These are phyloP conservation scores for Craniophora ligustri DNA, from an alignment of 2,888 invertebrate species.

Conservation along the genomic window DNA sequence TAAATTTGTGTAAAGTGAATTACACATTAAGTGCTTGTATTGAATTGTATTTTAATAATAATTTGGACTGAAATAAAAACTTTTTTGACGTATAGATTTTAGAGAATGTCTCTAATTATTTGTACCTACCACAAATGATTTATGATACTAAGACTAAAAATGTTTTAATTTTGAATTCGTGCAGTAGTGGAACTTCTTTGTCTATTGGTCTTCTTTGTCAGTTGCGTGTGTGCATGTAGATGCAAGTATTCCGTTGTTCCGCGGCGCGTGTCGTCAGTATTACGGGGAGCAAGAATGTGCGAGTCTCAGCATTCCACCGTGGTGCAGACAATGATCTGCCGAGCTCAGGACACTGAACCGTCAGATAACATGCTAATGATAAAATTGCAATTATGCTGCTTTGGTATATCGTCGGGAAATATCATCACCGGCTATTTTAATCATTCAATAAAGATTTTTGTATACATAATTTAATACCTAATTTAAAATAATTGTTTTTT, in stretches of 20 bases:
- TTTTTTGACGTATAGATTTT: no score
- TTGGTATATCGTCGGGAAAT: no score
- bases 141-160: neutral
- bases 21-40: neutral
- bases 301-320: slow-evolving; percentile 49
- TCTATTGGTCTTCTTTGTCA: neutral
- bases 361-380: neutral
- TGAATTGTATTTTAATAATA: no score
- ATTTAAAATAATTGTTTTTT: no score
- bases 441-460: no score
- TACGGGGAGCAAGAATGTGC: slow-evolving; percentile 56
- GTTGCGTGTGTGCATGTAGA: slow-evolving; percentile 30
- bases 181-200: slow-evolving; percentile 4
- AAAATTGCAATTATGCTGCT: no score
- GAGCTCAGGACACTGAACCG: slow-evolving; percentile 37
- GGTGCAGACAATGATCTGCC: slow-evolving; percentile 24
- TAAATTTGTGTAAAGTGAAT: neutral
- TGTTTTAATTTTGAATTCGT: neutral
- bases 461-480: no score
- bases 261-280: slow-evolving; percentile 46
- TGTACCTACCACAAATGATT: no score
- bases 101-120: no score
- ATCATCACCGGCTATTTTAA: no score
- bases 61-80: no score
- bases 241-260: slow-evolving; percentile 37